phyloP scores from a whole-genome alignment of 2,113 vertebrate species.

The Pygoscelis antarcticus region DNA sequence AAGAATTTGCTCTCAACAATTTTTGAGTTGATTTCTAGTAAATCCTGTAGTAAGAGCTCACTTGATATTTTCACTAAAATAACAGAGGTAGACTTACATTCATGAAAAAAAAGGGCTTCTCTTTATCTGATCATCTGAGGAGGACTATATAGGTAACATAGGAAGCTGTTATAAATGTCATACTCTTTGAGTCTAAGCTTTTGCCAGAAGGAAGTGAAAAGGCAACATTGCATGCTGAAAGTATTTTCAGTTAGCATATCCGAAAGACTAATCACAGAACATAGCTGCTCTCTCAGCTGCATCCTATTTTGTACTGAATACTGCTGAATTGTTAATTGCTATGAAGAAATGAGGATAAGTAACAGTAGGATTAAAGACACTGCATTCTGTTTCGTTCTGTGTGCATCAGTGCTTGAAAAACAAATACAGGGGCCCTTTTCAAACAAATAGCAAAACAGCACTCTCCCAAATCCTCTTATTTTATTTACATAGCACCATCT shows the following conservation, averaged over 20 bases:
- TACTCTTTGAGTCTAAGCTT: background rate
- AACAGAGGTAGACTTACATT: background rate
- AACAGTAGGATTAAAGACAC: slow-evolving; percentile 4
- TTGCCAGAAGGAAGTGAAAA: background rate
- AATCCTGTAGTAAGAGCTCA: background rate
- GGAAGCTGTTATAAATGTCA: background rate
- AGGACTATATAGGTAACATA: background rate
- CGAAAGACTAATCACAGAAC: background rate
- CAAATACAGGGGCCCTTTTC: background rate
- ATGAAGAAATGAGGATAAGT: background rate
- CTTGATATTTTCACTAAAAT: background rate
- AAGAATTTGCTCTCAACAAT: background rate
- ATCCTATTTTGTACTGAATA: background rate
- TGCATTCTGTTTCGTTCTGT: background rate
- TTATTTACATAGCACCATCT: background rate
- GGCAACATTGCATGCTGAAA: background rate
- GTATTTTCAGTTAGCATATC: background rate
- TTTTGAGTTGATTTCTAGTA: background rate
- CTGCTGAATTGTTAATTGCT: background rate
- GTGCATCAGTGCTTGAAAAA: slow-evolving; percentile 10
- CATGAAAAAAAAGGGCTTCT: background rate
- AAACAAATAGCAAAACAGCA: background rate
- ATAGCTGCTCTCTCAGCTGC: background rate
- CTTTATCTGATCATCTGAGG: background rate
- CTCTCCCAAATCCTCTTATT: slow-evolving; percentile 19